Percentiles rank a stretch among this genome's conserved stretches.
These are phyloP conservation scores for Eupithecia centaureata DNA, from an alignment of 2,888 invertebrate species.

Conservation along the genomic window DNA sequence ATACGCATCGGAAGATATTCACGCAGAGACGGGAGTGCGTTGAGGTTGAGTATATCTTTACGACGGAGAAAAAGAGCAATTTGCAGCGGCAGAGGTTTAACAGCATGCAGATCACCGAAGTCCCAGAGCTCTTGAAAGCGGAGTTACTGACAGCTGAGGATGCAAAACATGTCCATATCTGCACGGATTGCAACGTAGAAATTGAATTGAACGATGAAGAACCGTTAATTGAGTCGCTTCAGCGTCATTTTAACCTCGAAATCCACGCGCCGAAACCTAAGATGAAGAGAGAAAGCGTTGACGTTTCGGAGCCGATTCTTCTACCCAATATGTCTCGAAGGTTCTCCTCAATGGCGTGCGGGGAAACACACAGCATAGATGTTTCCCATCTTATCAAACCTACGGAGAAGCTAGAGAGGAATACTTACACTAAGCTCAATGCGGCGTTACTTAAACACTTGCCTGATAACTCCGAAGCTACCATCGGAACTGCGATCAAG, in stretches of 20 bases:
- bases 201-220: conserved; percentile 75
- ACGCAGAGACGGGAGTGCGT: conserved; percentile 68
- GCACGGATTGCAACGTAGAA: conserved; percentile 75
- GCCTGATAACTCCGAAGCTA: conserved; percentile 76
- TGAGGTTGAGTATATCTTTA: conserved; percentile 78
- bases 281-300: conserved; percentile 71
- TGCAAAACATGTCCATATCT: conserved; percentile 76
- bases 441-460: conserved; percentile 65
- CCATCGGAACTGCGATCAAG: conserved; percentile 69
- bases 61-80: conserved; percentile 77
- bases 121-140: conserved; percentile 73
- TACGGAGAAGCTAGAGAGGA: conserved; percentile 66
- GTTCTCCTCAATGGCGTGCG: conserved; percentile 69
- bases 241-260: conserved; percentile 73
- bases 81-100: conserved; percentile 76
- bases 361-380: conserved; percentile 66
- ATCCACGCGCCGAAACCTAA: conserved; percentile 68
- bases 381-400: conserved; percentile 63
- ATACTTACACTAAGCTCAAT: conserved; percentile 65
- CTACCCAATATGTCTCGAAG: conserved; percentile 77
- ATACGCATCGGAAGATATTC: conserved; percentile 67
- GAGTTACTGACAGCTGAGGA: conserved; percentile 66
- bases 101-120: conserved; percentile 76
- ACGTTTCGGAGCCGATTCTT: conserved; percentile 73
- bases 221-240: conserved; percentile 76